These are phyloP conservation scores for Arctocebus calabarensis DNA, from an alignment of 2,797 vertebrate genomes.

Conservation along the genomic window DNA sequence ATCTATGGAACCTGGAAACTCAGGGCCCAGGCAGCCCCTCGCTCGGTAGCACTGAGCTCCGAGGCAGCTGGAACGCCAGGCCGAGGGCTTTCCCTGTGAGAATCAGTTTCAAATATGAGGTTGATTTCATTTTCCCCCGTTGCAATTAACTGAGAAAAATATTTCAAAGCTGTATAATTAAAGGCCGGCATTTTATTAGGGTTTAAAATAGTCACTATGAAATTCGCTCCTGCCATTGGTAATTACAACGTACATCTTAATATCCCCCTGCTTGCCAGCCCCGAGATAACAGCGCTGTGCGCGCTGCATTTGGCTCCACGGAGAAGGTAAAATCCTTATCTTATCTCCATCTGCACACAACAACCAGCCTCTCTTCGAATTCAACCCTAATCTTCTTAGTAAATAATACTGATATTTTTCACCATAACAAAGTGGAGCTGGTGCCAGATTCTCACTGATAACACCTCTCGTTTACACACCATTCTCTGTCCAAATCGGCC, in stretches of 20 bases:
- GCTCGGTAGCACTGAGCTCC: accelerated
- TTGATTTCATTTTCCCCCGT: conserved; percentile 85
- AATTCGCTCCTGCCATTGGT: conserved; percentile 96
- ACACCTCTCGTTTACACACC: conserved; percentile 94
- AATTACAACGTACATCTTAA: conserved; percentile 99
- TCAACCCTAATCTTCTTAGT: conserved; percentile 99
- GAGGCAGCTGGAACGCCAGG: conserved; percentile 69
- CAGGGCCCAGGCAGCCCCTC: neutral
- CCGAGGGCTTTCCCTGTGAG: conserved; percentile 85
- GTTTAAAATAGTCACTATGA: conserved; percentile 93
- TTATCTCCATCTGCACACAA: conserved; percentile 99
- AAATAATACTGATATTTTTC: conserved; percentile 99
- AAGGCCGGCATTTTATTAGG: conserved; percentile 89
- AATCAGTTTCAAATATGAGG: conserved; percentile 89
- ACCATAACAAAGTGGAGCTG: conserved; percentile 91
- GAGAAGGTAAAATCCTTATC: conserved; percentile 94
- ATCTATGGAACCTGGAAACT: neutral
- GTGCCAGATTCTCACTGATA: conserved; percentile 93
- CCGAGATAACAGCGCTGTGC: conserved; percentile 93
- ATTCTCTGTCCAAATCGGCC: conserved; percentile 92
- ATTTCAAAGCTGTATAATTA: conserved; percentile 90
- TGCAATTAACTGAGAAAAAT: conserved; percentile 91
- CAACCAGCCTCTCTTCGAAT: conserved; percentile 98
- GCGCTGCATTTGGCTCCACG: conserved; percentile 89
- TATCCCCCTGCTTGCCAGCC: conserved; percentile 93